phyloP scores from a whole-genome alignment of 2,888 invertebrate species.

The Pseudeuparius sepicola region DNA sequence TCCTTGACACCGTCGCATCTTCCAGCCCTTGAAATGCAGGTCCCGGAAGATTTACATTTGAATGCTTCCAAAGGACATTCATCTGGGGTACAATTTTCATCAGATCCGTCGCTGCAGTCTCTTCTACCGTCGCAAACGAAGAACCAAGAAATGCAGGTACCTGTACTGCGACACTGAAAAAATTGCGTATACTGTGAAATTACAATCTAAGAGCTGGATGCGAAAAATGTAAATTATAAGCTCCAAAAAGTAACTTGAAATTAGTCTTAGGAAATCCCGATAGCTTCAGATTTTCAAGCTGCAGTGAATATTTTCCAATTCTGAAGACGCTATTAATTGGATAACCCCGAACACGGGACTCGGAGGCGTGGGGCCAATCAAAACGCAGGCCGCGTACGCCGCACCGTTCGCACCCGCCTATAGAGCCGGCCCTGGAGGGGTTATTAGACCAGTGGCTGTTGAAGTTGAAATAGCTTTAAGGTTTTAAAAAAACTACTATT shows the following conservation, averaged over 20 bases:
- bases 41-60: slow-evolving; percentile 55
- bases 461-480: too few relatives aligned
- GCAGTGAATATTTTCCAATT: too few relatives aligned
- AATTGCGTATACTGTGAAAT: slow-evolving; percentile 8
- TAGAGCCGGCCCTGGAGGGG: too few relatives aligned
- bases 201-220: slow-evolving; percentile 6
- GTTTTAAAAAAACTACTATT: too few relatives aligned
- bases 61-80: slow-evolving; percentile 64
- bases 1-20: slow-evolving; percentile 73
- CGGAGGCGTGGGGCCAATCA: too few relatives aligned
- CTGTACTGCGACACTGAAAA: slow-evolving; percentile 71
- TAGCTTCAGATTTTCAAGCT: too few relatives aligned
- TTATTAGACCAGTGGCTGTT: too few relatives aligned
- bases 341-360: too few relatives aligned
- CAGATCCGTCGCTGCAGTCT: slow-evolving; percentile 79
- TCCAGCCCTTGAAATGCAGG: slow-evolving; percentile 68
- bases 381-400: too few relatives aligned
- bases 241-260: not conserved
- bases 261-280: too few relatives aligned
- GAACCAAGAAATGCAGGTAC: slow-evolving; percentile 85
- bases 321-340: too few relatives aligned
- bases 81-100: slow-evolving; percentile 66
- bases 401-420: too few relatives aligned
- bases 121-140: slow-evolving; percentile 81
- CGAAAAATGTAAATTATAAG: slow-evolving; percentile 6